A percentile compares a stretch with the other conserved stretches of the same genome.
Evolutionary conservation across 2,113 vertebrate species (phyloP).

Genomic region (Enhydra lutris): DNA sequence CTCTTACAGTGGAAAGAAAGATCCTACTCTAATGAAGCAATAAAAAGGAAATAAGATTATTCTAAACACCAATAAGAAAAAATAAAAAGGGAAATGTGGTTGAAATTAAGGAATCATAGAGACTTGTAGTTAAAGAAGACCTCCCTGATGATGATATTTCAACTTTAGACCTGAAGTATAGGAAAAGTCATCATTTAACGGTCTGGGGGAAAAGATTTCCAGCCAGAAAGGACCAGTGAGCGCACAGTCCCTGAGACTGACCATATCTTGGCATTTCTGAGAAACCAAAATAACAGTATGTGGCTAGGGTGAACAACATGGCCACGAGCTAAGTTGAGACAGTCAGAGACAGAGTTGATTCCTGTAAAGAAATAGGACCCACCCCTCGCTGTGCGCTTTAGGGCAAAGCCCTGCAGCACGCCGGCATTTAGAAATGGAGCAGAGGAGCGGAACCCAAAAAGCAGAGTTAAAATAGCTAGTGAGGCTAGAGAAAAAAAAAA

Average conservation of each 20-base stretch:
- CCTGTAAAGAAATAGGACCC: neutral
- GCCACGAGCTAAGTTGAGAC: neutral
- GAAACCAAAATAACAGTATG: neutral
- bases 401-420: neutral
- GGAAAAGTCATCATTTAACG: neutral
- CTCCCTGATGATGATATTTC: conserved; percentile 2
- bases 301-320: neutral
- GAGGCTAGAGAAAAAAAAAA: neutral
- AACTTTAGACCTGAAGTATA: neutral
- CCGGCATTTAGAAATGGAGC: neutral
- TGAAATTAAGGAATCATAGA: neutral
- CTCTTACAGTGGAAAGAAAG: neutral
- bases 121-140: neutral
- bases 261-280: neutral
- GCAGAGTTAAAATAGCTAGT: neutral
- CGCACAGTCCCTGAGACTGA: neutral
- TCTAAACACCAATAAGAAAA: neutral
- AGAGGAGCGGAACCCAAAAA: neutral
- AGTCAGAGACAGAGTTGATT: neutral
- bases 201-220: neutral
- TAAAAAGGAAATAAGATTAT: neutral
- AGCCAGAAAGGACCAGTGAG: neutral
- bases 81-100: neutral
- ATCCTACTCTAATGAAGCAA: neutral
- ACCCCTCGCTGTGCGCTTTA: neutral